phyloP scores from a whole-genome alignment of 2,797 vertebrate species.

The Coregonus ussuriensis region DNA sequence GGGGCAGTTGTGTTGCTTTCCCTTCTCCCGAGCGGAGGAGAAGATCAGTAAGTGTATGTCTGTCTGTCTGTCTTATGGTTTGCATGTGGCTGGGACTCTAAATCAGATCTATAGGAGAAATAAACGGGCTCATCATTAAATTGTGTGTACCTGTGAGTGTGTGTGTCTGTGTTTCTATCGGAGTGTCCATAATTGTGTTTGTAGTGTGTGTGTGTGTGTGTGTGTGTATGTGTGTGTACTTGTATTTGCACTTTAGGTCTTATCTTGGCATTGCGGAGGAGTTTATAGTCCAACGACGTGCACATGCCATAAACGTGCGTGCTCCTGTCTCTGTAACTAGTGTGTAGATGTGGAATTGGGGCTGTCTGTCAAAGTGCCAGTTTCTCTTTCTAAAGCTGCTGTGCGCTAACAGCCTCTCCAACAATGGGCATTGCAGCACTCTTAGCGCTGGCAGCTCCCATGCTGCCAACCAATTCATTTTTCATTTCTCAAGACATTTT shows the following conservation, averaged over 20 bases:
- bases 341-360: background rate
- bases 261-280: background rate
- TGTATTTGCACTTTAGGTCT: background rate
- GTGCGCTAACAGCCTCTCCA: background rate
- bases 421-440: background rate
- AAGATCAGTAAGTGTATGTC: constrained; percentile 90
- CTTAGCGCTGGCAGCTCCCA: background rate
- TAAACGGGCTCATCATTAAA: background rate
- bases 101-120: background rate
- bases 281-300: background rate
- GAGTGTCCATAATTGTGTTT: no score
- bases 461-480: background rate
- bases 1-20: constrained; percentile 99
- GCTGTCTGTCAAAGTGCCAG: background rate
- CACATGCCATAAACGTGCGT: background rate
- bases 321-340: background rate
- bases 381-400: background rate
- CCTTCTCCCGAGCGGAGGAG: constrained; percentile 89
- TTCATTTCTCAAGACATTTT: background rate
- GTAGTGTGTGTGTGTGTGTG: no score
- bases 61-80: constrained; percentile 16
- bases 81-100: background rate
- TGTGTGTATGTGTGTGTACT: background rate
- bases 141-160: constrained; percentile 3
- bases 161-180: background rate